These are phyloP conservation scores for Nasonia vitripennis DNA, from an alignment of 1,140 invertebrate species.

Conservation along the genomic window DNA sequence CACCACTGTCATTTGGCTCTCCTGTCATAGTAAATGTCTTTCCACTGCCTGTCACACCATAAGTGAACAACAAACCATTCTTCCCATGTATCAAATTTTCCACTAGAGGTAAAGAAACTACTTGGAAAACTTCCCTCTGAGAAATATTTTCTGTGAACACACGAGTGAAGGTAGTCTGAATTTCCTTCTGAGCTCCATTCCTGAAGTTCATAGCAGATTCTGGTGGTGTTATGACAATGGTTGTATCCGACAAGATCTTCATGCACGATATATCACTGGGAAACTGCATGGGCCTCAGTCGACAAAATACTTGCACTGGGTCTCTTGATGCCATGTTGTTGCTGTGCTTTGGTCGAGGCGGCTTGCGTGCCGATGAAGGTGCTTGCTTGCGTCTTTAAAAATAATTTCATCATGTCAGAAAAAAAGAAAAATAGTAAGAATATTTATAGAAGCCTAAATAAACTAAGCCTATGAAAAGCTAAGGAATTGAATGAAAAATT, in stretches of 20 bases:
- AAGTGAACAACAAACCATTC: slow-evolving; percentile 95
- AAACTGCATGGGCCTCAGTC: slow-evolving; percentile 85
- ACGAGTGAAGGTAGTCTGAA: slow-evolving; percentile 86
- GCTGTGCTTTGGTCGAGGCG: slow-evolving; percentile 57
- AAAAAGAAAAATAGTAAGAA: neutral
- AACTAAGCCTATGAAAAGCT: neutral
- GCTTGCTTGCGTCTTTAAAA: slow-evolving; percentile 66
- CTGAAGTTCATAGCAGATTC: slow-evolving; percentile 79
- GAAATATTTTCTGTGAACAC: slow-evolving; percentile 87
- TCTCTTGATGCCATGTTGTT: slow-evolving; percentile 73
- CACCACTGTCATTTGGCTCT: slow-evolving; percentile 85
- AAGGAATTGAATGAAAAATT: neutral
- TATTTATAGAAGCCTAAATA: neutral
- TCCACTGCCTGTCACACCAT: slow-evolving; percentile 97
- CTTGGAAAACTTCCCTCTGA: slow-evolving; percentile 91
- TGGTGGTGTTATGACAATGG: slow-evolving; percentile 81
- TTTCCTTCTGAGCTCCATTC: slow-evolving; percentile 79
- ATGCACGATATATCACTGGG: slow-evolving; percentile 82
- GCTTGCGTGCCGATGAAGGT: slow-evolving; percentile 64
- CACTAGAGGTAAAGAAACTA: slow-evolving; percentile 90
- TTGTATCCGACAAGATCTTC: slow-evolving; percentile 82
- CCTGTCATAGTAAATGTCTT: slow-evolving; percentile 97
- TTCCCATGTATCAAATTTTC: slow-evolving; percentile 86
- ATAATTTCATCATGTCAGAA: neutral
- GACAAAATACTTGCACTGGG: slow-evolving; percentile 90